phyloP scores from a whole-genome alignment of 2,888 invertebrate genomes.

The Craniophora ligustri region DNA sequence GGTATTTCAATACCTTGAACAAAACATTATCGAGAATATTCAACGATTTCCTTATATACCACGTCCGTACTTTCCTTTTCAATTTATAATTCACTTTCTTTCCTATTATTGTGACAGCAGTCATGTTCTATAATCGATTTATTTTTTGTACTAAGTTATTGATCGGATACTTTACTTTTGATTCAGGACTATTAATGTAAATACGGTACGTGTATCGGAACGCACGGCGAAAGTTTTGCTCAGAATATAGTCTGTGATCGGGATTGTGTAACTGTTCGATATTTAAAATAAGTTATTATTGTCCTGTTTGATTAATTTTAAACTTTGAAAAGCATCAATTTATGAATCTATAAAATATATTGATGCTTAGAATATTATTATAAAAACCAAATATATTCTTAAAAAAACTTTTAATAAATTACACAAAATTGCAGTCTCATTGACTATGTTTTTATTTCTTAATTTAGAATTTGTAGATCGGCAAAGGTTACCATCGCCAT shows the following conservation, averaged over 20 bases:
- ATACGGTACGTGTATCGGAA: conserved; percentile 51
- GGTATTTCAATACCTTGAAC: conserved; percentile 32
- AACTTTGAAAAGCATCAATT: neutral
- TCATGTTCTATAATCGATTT: conserved; percentile 44
- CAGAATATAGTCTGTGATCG: too few species aligned
- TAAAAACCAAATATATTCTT: too few species aligned
- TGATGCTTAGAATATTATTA: too few species aligned
- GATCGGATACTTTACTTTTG: conserved; percentile 31
- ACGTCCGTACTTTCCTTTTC: conserved; percentile 57
- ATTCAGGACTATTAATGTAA: conserved; percentile 16
- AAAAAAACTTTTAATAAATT: too few species aligned
- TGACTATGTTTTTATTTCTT: neutral
- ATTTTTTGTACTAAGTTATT: conserved; percentile 40
- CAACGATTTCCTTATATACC: conserved; percentile 44
- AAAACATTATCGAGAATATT: conserved; percentile 36
- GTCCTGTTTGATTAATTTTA: neutral
- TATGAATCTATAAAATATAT: neutral
- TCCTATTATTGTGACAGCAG: conserved; percentile 51
- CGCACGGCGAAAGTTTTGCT: conserved; percentile 35
- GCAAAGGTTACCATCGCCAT: conserved; percentile 5
- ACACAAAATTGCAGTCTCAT: neutral
- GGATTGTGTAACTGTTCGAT: conserved; percentile 15
- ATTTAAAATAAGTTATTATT: conserved; percentile 9
- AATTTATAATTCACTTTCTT: conserved; percentile 57
- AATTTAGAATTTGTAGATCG: neutral